phyloP scores from a whole-genome alignment of 2,113 vertebrate genomes.

The Heterochromis multidens region DNA sequence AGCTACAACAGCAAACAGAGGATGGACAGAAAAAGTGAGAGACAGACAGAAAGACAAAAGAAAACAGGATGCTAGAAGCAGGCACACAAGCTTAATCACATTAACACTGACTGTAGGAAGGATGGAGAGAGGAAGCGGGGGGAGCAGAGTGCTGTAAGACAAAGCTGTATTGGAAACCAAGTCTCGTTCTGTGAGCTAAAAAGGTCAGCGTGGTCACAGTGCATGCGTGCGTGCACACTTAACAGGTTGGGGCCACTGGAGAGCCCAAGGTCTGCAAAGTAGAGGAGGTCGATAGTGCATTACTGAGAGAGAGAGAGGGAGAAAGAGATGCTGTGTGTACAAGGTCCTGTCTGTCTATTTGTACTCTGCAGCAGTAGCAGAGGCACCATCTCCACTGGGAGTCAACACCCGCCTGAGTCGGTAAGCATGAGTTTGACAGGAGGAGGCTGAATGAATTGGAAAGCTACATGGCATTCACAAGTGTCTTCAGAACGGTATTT shows the following conservation, averaged over 20 bases:
- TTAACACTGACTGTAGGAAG: conserved; percentile 61
- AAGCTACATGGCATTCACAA: background rate
- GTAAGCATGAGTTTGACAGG: background rate
- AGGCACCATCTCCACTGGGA: conserved; percentile 25
- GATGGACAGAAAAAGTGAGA: background rate
- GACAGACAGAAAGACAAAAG: conserved; percentile 28
- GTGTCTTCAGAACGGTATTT: background rate
- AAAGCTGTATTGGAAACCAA: conserved; percentile 69
- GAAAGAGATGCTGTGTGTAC: background rate
- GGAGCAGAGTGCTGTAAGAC: conserved; percentile 47
- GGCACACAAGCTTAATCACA: conserved; percentile 61
- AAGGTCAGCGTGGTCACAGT: conserved; percentile 63
- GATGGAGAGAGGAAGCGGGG: conserved; percentile 1
- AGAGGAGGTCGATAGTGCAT: conserved; percentile 72
- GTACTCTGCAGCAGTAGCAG: conserved; percentile 11
- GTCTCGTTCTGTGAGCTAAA: conserved; percentile 59
- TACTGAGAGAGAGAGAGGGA: conserved; percentile 22
- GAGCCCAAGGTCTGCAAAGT: conserved; percentile 65
- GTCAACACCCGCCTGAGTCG: conserved; percentile 3
- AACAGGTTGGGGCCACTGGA: conserved; percentile 61
- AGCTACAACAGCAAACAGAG: background rate
- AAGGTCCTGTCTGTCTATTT: conserved; percentile 40
- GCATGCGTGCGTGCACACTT: conserved; percentile 38
- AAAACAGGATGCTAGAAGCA: conserved; percentile 43
- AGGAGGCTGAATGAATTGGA: conserved; percentile 1